Evolutionary conservation across 1,140 invertebrate genomes (phyloP).

Genomic region (Drosophila nannoptera): DNA sequence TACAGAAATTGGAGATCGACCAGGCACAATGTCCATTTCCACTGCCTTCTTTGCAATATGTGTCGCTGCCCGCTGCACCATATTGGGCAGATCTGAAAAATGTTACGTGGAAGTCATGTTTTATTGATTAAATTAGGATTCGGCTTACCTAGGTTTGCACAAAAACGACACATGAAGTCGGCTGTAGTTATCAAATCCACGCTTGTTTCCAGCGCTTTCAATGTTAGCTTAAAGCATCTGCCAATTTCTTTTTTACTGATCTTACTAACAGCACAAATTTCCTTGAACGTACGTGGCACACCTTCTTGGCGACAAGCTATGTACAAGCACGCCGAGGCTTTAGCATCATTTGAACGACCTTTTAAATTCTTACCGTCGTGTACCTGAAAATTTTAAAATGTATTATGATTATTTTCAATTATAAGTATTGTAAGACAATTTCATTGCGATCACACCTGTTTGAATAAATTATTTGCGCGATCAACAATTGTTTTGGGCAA

Average conservation of each 20-base stretch:
- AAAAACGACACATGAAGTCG: constrained; percentile 98
- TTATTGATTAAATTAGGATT: background rate
- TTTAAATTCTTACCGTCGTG: constrained; percentile 98
- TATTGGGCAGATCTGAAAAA: constrained; percentile 85
- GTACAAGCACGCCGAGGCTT: constrained; percentile 98
- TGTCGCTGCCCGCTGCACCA: constrained; percentile 96
- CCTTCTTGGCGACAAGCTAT: constrained; percentile 99
- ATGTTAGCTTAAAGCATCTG: constrained; percentile 95
- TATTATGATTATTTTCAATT: background rate
- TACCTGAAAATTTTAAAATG: constrained; percentile 80
- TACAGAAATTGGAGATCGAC: constrained; percentile 99
- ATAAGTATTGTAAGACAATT: no score
- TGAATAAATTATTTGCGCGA: constrained; percentile 96
- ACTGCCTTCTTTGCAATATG: constrained; percentile 98
- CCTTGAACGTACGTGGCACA: constrained; percentile 99
- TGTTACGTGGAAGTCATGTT: no score
- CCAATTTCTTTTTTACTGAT: constrained; percentile 99
- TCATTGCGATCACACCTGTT: constrained; percentile 84
- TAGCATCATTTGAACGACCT: constrained; percentile 97
- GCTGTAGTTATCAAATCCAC: constrained; percentile 98
- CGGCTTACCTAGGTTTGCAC: constrained; percentile 86
- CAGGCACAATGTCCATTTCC: constrained; percentile 98
- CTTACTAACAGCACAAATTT: constrained; percentile 99
- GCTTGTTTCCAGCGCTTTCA: constrained; percentile 95
- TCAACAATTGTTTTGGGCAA: constrained; percentile 97